Evolutionary conservation across 2,113 vertebrate genomes (phyloP).

Genomic region (Pluvianellus socialis): DNA sequence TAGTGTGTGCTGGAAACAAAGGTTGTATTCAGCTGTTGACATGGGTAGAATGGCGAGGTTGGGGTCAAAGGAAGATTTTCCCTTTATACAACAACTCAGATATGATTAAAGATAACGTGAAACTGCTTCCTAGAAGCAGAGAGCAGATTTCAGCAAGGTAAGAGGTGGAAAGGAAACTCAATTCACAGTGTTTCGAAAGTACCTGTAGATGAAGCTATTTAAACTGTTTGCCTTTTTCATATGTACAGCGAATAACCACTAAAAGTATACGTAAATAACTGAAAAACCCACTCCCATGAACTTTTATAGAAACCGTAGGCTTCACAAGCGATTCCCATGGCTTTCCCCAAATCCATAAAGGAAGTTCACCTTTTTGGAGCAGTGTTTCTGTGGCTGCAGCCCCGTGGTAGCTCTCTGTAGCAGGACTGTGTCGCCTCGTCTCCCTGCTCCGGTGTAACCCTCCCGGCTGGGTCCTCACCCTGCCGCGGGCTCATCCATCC

Average conservation of each 20-base stretch:
- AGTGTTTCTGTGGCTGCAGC: not conserved
- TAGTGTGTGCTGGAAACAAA: not conserved
- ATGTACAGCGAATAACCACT: not conserved
- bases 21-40: not conserved
- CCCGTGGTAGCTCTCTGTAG: not conserved
- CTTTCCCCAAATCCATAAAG: not conserved
- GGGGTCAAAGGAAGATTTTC: not conserved
- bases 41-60: not conserved
- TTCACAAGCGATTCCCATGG: not conserved
- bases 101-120: not conserved
- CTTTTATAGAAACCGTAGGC: not conserved
- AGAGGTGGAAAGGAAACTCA: not conserved
- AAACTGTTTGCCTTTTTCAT: not conserved
- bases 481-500: not conserved
- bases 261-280: not conserved
- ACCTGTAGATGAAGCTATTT: not conserved
- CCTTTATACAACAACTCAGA: not conserved
- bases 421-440: not conserved
- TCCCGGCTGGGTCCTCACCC: not conserved
- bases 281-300: not conserved
- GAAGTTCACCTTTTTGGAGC: not conserved
- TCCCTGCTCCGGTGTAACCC: not conserved
- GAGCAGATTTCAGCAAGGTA: not conserved
- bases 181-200: not conserved
- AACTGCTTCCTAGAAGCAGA: not conserved